Evolutionary conservation across 2,797 vertebrate species (phyloP).

Genomic region (Clarias pachynema): DNA sequence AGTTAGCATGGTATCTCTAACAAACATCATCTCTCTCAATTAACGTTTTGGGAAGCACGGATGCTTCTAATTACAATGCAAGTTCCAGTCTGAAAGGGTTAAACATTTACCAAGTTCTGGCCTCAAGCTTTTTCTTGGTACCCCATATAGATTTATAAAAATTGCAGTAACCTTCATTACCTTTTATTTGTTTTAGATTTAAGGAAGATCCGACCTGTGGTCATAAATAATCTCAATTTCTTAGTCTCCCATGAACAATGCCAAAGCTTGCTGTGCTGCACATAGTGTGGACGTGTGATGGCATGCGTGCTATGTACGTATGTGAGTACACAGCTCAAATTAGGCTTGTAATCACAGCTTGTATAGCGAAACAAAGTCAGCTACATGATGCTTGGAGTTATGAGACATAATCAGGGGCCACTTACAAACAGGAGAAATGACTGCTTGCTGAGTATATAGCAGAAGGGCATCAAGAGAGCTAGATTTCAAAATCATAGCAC

Average conservation of each 20-base stretch:
- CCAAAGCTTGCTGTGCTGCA: constrained; percentile 27
- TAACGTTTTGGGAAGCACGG: not conserved
- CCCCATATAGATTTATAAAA: constrained; percentile 62
- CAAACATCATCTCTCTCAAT: not conserved
- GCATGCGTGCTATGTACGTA: constrained; percentile 22
- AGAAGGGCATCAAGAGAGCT: not conserved
- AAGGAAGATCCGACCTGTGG: constrained; percentile 61
- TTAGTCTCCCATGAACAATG: constrained; percentile 46
- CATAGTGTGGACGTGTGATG: not conserved
- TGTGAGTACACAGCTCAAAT: constrained; percentile 23
- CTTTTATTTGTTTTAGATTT: constrained; percentile 73
- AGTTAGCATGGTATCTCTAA: not conserved
- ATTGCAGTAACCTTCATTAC: constrained; percentile 51
- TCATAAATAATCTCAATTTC: constrained; percentile 29
- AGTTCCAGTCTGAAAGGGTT: not conserved
- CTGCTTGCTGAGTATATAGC: not conserved
- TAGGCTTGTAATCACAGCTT: constrained; percentile 26
- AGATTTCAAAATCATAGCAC: not conserved
- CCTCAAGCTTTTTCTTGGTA: constrained; percentile 62
- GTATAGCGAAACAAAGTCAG: constrained; percentile 22
- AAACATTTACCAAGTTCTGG: constrained; percentile 18
- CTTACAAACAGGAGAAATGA: constrained; percentile 6
- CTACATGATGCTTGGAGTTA: not conserved
- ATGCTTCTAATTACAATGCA: not conserved
- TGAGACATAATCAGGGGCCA: not conserved